A percentile compares a stretch with the other conserved stretches of the same genome.
Conservation (phyloP, 2,888 invertebrate genomes). For the Drosophila heteroneura region DNA sequence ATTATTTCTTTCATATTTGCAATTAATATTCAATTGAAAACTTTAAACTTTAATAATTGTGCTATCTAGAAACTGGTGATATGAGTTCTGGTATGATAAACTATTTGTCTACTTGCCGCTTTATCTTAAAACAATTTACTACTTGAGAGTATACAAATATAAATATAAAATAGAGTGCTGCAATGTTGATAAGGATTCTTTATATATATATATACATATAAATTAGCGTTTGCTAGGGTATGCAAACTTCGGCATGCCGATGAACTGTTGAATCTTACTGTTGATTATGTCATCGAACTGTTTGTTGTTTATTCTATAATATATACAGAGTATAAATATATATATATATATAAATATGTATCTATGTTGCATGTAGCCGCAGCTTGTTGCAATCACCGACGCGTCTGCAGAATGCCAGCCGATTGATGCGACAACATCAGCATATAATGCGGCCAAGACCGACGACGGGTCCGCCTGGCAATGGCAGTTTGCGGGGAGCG, state of each 20-base stretch:
- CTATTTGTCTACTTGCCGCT: not conserved
- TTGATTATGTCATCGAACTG: slow-evolving; percentile 71
- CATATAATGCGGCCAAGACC: slow-evolving; percentile 16
- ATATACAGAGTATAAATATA: not conserved
- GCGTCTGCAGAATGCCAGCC: slow-evolving; percentile 60
- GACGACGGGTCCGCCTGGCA: not conserved
- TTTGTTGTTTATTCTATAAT: slow-evolving; percentile 16
- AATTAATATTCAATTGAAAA: no score
- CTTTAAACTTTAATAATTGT: not conserved
- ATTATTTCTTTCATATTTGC: not conserved
- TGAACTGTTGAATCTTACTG: slow-evolving; percentile 4
- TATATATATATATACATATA: not conserved
- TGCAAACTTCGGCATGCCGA: not conserved
- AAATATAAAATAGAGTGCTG: not conserved
- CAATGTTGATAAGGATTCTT: not conserved
- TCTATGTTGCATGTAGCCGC: slow-evolving; percentile 40
- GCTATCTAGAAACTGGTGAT: not conserved
- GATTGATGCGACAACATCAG: slow-evolving; percentile 57
- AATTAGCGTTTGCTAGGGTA: not conserved
- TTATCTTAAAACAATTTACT: not conserved
- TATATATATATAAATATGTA: not conserved
- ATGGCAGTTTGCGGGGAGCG: slow-evolving; percentile 25
- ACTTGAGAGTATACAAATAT: not conserved
- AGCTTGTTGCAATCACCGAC: slow-evolving; percentile 51
- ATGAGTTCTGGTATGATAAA: not conserved